Evolutionary conservation across 2,797 vertebrate species (phyloP).

Genomic region (Enteromius anoplus): DNA sequence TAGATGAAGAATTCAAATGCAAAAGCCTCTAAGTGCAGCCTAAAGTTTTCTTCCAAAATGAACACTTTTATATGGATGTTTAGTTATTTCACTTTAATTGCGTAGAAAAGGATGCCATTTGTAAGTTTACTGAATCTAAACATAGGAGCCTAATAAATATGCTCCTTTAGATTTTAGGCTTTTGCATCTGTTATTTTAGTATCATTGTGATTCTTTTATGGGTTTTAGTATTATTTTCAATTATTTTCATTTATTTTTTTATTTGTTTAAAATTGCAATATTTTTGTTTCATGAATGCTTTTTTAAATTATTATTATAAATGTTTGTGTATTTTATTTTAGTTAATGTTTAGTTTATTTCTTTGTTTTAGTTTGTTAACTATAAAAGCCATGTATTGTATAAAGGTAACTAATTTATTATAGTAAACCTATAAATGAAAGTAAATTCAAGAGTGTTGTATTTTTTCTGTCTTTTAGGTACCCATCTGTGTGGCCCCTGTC

Average conservation of each 20-base stretch:
- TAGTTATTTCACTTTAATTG: background rate
- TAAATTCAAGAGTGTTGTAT: background rate
- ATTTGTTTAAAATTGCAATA: background rate
- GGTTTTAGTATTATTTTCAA: background rate
- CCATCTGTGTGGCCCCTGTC: slow-evolving; percentile 88
- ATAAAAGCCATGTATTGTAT: background rate
- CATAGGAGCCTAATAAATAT: background rate
- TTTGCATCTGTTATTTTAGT: too few species aligned
- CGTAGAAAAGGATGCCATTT: background rate
- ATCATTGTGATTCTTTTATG: background rate
- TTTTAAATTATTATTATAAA: background rate
- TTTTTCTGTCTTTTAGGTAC: slow-evolving; percentile 71
- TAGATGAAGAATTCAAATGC: background rate
- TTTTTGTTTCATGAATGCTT: background rate
- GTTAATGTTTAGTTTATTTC: background rate
- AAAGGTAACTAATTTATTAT: background rate
- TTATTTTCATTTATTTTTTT: background rate
- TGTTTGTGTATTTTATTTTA: background rate
- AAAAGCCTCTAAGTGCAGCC: background rate
- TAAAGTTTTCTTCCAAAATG: background rate
- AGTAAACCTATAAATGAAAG: background rate
- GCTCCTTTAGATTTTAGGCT: background rate
- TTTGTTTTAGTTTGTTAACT: background rate
- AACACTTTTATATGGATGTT: background rate
- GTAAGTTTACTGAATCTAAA: background rate